Percentiles rank a stretch among this genome's conserved stretches.
Conservation (phyloP, 2,797 vertebrate species). For the Smutsia gigantea region DNA sequence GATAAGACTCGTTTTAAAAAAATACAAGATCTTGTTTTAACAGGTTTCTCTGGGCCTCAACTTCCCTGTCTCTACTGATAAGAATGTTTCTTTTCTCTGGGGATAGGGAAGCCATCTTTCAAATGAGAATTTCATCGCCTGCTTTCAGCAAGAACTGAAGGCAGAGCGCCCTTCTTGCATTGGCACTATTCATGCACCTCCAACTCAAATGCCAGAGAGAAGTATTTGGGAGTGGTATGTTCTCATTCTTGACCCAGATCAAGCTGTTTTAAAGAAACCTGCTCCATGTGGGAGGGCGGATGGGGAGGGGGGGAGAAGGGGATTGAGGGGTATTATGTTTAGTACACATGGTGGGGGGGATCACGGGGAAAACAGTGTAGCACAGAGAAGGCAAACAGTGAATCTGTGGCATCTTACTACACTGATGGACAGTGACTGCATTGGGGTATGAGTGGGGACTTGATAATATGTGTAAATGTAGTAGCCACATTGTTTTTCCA, state of each 20-base stretch:
- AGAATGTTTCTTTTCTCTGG: neutral
- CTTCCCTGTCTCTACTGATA: neutral
- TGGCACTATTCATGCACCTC: neutral
- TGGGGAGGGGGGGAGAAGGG: too few species aligned
- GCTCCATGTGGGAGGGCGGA: neutral
- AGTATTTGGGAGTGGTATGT: neutral
- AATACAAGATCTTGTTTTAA: neutral
- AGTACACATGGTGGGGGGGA: too few species aligned
- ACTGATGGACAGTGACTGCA: too few species aligned
- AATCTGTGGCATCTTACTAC: too few species aligned
- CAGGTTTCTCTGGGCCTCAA: neutral
- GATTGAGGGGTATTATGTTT: too few species aligned
- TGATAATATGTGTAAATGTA: too few species aligned
- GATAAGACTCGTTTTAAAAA: neutral
- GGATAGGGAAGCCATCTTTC: neutral
- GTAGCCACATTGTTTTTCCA: too few species aligned
- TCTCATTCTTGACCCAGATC: neutral
- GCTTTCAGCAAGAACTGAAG: neutral
- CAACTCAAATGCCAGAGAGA: neutral
- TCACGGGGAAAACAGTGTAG: too few species aligned
- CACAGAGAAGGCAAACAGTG: too few species aligned
- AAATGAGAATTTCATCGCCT: neutral
- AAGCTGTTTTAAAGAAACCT: neutral
- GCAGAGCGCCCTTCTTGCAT: neutral
- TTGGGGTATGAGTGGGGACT: too few species aligned